Percentiles rank a stretch among this genome's conserved stretches.
These are phyloP conservation scores for Drosophila littoralis DNA, from an alignment of 1,140 invertebrate genomes.

Conservation along the genomic window DNA sequence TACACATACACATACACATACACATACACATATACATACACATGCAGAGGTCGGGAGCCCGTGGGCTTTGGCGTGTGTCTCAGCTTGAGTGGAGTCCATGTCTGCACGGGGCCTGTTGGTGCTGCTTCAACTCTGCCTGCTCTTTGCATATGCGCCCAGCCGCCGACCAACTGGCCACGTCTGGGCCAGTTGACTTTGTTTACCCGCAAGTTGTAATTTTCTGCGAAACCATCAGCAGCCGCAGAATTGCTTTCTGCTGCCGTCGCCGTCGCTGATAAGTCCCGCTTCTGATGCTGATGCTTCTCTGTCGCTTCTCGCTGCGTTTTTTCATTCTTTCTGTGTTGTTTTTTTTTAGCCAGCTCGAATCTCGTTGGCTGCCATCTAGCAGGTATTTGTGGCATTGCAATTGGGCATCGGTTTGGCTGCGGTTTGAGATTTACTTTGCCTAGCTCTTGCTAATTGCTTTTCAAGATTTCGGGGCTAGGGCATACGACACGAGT, in stretches of 20 bases:
- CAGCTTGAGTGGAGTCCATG: constrained; percentile 24
- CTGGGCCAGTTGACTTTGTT: constrained; percentile 72
- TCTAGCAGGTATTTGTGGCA: constrained; percentile 27
- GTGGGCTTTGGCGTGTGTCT: constrained; percentile 73
- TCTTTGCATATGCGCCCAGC: constrained; percentile 3
- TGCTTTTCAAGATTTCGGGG: constrained; percentile 42
- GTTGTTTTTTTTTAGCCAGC: background rate
- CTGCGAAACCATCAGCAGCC: constrained; percentile 77
- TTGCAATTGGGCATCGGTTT: constrained; percentile 38
- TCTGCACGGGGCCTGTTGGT: constrained; percentile 30
- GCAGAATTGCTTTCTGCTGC: constrained; percentile 73
- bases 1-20: background rate
- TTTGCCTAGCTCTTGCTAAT: constrained; percentile 35
- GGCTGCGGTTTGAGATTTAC: constrained; percentile 26
- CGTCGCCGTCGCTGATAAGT: constrained; percentile 62
- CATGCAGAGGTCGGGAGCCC: constrained; percentile 35
- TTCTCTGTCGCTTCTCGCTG: constrained; percentile 10
- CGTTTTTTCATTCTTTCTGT: background rate
- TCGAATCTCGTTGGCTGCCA: constrained; percentile 11
- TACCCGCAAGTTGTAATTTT: constrained; percentile 83
- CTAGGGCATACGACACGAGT: constrained; percentile 35
- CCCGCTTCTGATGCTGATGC: constrained; percentile 74
- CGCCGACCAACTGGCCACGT: background rate
- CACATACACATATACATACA: constrained; percentile 41
- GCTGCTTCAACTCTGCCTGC: background rate